These are phyloP conservation scores for Tachycineta bicolor DNA, from an alignment of 2,113 vertebrate genomes.

Conservation along the genomic window DNA sequence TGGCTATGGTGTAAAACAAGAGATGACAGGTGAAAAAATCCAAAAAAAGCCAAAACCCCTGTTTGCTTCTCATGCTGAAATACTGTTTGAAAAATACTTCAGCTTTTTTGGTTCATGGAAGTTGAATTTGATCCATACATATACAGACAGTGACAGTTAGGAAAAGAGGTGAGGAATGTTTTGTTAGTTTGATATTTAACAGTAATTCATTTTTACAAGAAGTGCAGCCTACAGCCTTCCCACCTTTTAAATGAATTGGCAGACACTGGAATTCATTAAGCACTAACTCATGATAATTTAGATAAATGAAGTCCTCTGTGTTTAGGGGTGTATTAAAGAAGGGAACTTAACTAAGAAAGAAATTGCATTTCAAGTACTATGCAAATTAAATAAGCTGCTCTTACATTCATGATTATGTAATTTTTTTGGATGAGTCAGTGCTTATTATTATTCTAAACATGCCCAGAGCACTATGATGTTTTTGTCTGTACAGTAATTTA, in stretches of 20 bases:
- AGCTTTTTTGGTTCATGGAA: background rate
- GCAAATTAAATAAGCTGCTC: constrained; percentile 6
- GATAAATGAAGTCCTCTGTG: background rate
- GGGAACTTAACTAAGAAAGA: background rate
- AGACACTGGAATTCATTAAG: background rate
- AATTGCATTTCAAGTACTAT: background rate
- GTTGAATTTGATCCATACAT: background rate
- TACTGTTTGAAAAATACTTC: background rate
- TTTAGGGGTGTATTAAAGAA: background rate
- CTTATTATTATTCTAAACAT: background rate
- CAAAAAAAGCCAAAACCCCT: background rate
- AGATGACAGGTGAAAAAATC: background rate
- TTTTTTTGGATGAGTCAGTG: background rate
- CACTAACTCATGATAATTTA: background rate
- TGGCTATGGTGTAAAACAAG: background rate
- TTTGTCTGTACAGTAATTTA: background rate
- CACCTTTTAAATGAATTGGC: background rate
- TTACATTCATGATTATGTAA: background rate
- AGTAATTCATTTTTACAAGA: background rate
- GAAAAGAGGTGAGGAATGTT: background rate
- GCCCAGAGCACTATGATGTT: background rate
- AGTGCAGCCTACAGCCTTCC: background rate
- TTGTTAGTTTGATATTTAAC: background rate
- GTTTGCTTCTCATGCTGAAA: background rate
- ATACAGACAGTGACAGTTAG: background rate